A percentile compares a stretch with the other conserved stretches of the same genome.
phyloP scores from a whole-genome alignment of 2,113 vertebrate species.

The Poeciliopsis occidentalis region DNA sequence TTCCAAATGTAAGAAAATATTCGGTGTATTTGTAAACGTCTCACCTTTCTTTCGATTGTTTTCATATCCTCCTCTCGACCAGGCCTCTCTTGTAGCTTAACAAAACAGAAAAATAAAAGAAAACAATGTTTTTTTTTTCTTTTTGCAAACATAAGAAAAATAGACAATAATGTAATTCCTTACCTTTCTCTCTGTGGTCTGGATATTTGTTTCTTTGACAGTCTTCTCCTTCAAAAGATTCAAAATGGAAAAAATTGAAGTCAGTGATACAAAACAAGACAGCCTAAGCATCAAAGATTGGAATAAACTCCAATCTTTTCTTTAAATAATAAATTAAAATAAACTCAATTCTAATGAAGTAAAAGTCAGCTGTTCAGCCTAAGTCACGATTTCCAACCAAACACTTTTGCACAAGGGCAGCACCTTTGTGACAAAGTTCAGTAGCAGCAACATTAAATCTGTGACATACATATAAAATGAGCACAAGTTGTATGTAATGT shows the following conservation, averaged over 20 bases:
- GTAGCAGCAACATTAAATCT: too few relatives aligned
- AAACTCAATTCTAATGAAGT: background rate
- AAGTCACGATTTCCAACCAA: background rate
- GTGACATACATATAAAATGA: too few relatives aligned
- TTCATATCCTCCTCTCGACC: constrained; percentile 72
- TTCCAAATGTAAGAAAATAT: background rate
- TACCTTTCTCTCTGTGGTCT: constrained; percentile 79
- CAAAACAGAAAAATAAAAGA: background rate
- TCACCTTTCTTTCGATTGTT: constrained; percentile 81
- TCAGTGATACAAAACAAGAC: background rate
- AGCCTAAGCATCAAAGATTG: background rate
- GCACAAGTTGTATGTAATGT: too few relatives aligned
- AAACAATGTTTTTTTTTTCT: background rate
- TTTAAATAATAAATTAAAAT: background rate
- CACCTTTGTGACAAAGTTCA: too few relatives aligned
- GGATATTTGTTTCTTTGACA: constrained; percentile 77
- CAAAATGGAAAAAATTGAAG: constrained; percentile 18
- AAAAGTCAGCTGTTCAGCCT: background rate
- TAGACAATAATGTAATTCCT: constrained; percentile 1
- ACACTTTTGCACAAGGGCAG: too few relatives aligned
- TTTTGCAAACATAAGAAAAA: constrained; percentile 6
- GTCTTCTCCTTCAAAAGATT: constrained; percentile 68
- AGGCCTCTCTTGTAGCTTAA: constrained; percentile 71
- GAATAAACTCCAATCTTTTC: background rate
- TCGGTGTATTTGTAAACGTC: background rate